phyloP scores from a whole-genome alignment of 2,888 invertebrate species.

The Noctua janthina region DNA sequence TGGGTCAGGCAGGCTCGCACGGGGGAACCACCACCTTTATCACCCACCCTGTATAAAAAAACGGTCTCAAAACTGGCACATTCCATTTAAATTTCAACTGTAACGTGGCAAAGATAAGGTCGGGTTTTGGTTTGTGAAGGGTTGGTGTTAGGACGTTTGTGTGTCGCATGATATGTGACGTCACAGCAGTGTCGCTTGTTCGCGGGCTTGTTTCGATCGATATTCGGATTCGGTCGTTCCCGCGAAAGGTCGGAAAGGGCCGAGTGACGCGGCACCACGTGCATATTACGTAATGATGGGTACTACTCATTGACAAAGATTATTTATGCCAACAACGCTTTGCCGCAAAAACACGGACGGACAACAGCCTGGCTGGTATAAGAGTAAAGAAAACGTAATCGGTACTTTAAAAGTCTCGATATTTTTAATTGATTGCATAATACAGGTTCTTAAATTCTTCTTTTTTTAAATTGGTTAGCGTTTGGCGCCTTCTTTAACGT shows the following conservation, averaged over 20 bases:
- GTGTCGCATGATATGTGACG: constrained; percentile 77
- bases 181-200: constrained; percentile 84
- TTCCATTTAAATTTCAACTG: constrained; percentile 45
- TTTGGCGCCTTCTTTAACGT: not conserved
- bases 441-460: not conserved
- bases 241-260: constrained; percentile 77
- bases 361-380: constrained; percentile 18
- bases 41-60: constrained; percentile 57
- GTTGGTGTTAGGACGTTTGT: constrained; percentile 43
- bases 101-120: constrained; percentile 22
- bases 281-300: constrained; percentile 85
- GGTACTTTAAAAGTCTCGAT: not conserved
- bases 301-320: constrained; percentile 88
- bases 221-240: constrained; percentile 79
- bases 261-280: constrained; percentile 83
- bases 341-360: constrained; percentile 69
- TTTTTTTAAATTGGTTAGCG: not conserved
- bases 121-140: constrained; percentile 38
- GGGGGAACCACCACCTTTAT: constrained; percentile 68
- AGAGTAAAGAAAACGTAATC: not conserved
- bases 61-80: constrained; percentile 20
- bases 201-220: constrained; percentile 82
- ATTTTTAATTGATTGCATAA: constrained; percentile 10
- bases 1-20: constrained; percentile 85
- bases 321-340: constrained; percentile 79